These are phyloP conservation scores for Pelusios castaneus DNA, from an alignment of 2,113 vertebrate species.

Conservation along the genomic window DNA sequence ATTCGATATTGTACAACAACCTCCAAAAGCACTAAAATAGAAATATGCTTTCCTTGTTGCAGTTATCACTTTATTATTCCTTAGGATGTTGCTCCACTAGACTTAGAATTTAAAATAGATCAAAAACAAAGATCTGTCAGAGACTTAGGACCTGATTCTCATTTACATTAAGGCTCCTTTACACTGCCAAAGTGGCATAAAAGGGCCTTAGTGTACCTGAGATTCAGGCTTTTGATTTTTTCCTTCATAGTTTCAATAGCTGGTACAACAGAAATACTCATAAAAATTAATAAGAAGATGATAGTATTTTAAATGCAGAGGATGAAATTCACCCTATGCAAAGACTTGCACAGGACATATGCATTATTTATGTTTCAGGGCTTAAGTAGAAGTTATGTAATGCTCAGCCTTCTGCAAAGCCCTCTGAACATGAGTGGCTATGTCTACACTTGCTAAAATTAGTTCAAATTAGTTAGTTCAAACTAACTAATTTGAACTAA, in stretches of 20 bases:
- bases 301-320: neutral
- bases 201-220: neutral
- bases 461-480: too few species aligned
- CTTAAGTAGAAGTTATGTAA: neutral
- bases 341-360: neutral
- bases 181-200: neutral
- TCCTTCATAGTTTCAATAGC: too few species aligned
- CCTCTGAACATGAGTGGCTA: neutral
- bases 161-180: neutral
- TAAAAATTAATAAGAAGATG: neutral
- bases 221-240: neutral
- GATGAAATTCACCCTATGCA: neutral
- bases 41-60: neutral
- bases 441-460: too few species aligned
- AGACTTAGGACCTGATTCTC: conserved; percentile 2
- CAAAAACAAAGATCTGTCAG: neutral
- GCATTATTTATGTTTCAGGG: neutral
- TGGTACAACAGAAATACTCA: neutral
- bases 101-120: neutral
- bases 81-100: neutral
- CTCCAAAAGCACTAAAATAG: neutral
- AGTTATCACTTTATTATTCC: neutral
- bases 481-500: too few species aligned
- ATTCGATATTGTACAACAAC: neutral
- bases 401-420: neutral